Evolutionary conservation across 2,888 invertebrate genomes (phyloP), one percentile per base, ranked within the genome.

Genomic region (Romanomermis culicivorax): DNA sequence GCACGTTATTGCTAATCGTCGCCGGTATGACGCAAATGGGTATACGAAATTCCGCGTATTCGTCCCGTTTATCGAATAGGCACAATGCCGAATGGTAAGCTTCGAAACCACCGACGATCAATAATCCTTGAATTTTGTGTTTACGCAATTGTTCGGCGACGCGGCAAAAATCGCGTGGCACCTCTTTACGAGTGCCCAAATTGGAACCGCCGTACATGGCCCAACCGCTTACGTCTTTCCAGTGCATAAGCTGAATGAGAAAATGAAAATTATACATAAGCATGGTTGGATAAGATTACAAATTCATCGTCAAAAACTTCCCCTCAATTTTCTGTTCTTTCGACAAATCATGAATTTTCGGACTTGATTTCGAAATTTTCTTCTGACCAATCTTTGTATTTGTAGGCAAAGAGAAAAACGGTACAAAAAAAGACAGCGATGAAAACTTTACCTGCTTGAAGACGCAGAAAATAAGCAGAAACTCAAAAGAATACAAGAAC

Each of bases 1-100:
- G 97, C 56, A 99, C 89, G 71, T 99, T 99, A 75, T 99, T 99
- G 68, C 89, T 89, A 69, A 97, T 99, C 29, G 97, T 97, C 48
- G 89, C 82, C 0, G 97, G 97, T 51, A 97, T 81, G 61, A 93
- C 84, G 59, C 84, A 82, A 64, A 97, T 80, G 0, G 97, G 97
- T 65, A 99, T 86, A 68, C 83, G 80, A 71, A 95, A 85, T 68
- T 86, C 85, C 0, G 78, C 80, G 74, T 78, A 81, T 61, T 81
- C 76, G 0, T 75, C 71, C 29, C 88, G 77, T 2, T 77, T 78
- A 61, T 85, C 83, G 58, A 77, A 77, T 60, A 93, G 71, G 66
- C 82, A 80, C 29, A 85, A 65, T 1, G 80, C 50, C 1, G 84
- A 81, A 76, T 85, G 83, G 70, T 81, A 91, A 0, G 86, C 89